Base-by-base conservation (phyloP, 2,888 invertebrate genomes). In the Ariolimax columbianus region DNA sequence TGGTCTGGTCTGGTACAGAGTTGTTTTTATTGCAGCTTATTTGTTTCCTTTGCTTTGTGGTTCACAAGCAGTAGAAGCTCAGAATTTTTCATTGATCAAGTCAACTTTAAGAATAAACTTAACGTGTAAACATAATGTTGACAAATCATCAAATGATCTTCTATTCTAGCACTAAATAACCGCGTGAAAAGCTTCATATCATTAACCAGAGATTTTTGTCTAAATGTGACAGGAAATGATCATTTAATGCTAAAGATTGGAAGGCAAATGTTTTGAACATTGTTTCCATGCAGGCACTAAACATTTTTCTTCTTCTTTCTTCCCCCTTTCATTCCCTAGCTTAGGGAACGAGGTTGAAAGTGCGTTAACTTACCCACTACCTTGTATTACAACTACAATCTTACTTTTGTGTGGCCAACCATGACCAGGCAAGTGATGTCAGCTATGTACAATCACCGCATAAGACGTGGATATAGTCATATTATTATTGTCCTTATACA, bases 301-400 rank as follows among this genome's bases (percentile, higher is more conserved):
- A 84, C 72, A 88, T 88, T 91, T 92, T 91, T 93, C 93, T 93
- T 93, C 92, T 92, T 89, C 91, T 93, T 94, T 93, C 93, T 93
- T 94, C 94, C 94, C 94, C 92, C 93, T 94, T 94, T 94, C 90
- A 92, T 92, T 94, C 94, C 92, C 93, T 94, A 94, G 94, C 94
- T 91, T 94, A 94, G 94, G 94, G 94, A 93, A 94, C 93, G 94
- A 94, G 94, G 94, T 93, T 94, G 94, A 93, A 92, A 88, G 86
- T 85, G 85, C 85, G 75, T 85, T 85, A 82, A 85, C 85, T 85
- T 85, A 85, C 81, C 81, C 70, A 82, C 75, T 82, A 82, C 82
- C 72, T 82, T 82, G 75, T 84, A 84, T 80, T 80, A 80, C 84
- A 63, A 84, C 84, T 80, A 79, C 84, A 85, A 85, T 82, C 72